Evolutionary conservation across 2,113 vertebrate genomes (phyloP), one percentile per base, ranked within the genome.

Genomic region (Ifrita kowaldi): DNA sequence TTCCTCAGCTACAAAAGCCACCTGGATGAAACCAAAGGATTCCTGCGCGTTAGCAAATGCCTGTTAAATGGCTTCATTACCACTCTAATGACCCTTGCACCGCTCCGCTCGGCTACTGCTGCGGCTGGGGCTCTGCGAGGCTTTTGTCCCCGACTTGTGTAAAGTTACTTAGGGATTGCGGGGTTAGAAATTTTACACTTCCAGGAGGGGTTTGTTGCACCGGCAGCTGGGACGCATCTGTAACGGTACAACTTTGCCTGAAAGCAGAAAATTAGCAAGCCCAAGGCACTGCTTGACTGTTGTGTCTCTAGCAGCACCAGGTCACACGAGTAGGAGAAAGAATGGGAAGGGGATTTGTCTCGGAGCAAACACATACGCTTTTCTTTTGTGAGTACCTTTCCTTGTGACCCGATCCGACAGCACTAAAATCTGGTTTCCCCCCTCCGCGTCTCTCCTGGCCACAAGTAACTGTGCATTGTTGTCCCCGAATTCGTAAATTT

Each of bases 181-280:
- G 93, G 97, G 98, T 89, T 98, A 98, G 98, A 99, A 99, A 99
- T 98, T 98, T 98, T 98, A 99, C 99, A 98, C 99, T 98, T 98
- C 96, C 90, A 57, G 94, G 96, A 94, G 93, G 89, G 95, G 96
- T 95, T 93, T 95, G 95, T 92, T 80, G 86, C 70, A 77, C 91
- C 83, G 96, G 98, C 99, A 99, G 99, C 99, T 99, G 99, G 98
- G 98, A 98, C 84, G 95, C 98, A 99, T 99, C 99, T 99, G 99
- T 98, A 99, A 99, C 98, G 98, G 98, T 99, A 98, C 97, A 97
- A 95, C 93, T 95, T 98, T 93, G 97, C 97, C 98, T 98, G 97
- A 97, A 97, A 97, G 97, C 98, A 98, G 98, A 98, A 98, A 98
- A 98, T 98, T 94, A 97, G 96, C 96, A 49, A 92, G 71, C 92